These are phyloP conservation scores for Hypotaenidia philippensis DNA, from an alignment of 2,797 vertebrate genomes.

Conservation along the genomic window DNA sequence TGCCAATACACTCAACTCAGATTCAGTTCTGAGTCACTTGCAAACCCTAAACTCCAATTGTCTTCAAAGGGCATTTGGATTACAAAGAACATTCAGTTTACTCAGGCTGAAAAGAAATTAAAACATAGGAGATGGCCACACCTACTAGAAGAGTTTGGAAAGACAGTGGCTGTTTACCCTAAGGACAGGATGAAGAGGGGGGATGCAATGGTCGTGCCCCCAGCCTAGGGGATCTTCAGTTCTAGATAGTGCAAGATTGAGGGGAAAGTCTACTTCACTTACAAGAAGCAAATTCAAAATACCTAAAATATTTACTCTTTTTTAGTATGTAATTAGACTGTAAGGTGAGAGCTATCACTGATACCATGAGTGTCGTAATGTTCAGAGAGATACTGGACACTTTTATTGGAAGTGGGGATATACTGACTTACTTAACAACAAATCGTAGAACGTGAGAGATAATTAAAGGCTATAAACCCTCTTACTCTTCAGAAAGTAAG, in stretches of 20 bases:
- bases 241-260: not conserved
- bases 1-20: conserved; percentile 19
- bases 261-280: not conserved
- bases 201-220: not conserved
- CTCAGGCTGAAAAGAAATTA: conserved; percentile 29
- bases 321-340: not conserved
- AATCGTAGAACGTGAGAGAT: not conserved
- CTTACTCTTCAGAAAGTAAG: not conserved
- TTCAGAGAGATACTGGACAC: not conserved
- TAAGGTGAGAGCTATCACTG: not conserved
- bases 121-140: not conserved
- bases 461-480: not conserved
- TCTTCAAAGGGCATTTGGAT: conserved; percentile 66
- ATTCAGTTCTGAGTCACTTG: conserved; percentile 62
- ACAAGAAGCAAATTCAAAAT: not conserved
- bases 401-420: not conserved
- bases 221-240: not conserved
- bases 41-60: conserved; percentile 39
- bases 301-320: not conserved
- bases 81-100: conserved; percentile 22
- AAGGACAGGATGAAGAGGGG: not conserved
- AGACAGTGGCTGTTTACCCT: not conserved
- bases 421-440: not conserved
- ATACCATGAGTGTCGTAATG: rapidly evolving
- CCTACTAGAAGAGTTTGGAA: conserved; percentile 24